Evolutionary conservation across 53 echinoderm and acorn worm species (phyloP), one percentile per base, ranked within the genome.

Genomic region (Actinopyga echinites): DNA sequence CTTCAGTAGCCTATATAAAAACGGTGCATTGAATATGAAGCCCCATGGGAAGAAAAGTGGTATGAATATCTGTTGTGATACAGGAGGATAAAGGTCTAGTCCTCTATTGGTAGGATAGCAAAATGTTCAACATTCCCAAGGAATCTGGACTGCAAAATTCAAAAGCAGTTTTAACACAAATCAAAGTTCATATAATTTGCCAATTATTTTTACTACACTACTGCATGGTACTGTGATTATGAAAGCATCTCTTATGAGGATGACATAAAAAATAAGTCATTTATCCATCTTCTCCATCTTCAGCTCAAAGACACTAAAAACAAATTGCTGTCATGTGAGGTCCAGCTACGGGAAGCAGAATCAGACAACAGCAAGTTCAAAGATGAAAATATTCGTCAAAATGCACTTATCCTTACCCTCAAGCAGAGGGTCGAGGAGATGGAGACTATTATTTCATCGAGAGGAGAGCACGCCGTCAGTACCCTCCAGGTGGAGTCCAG

Each of bases 391-490:
- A 36, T 60, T 30, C 80, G 87, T 57, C 94, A 94, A 85, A 84
- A 88, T 75, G 65, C 85, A 24, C 65, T 99, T 65, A 87, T 99
- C 62, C 74, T 86, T 37, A 80, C 92, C 23, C 92, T 99, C 56
- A 80, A 83, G 55, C 87, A 73, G 5, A 94, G 99, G 68, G 69
- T 99, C 49, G 89, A 85, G 8, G 92, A 92, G 42, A 78, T 91
- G 44, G 83, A 80, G 79, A 69, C 80, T 20, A 79, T 69, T 35
- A 82, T 83, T 30, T 84, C 85, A 30, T 23, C 89, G 31, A 82
- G 94, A 15, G 99, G 99, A 30, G 92, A 94, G 87, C 80, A 90
- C 65, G 75, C 99, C 85, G 88, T 99, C 80, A 85, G 69, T 43
- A 64, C 94, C 8, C 90, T 99, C 59, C 99, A 99, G 91, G 42